Evolutionary conservation across 2,797 vertebrate genomes (phyloP), one percentile per base, ranked within the genome.

Genomic region (Lagorchestes hirsutus): DNA sequence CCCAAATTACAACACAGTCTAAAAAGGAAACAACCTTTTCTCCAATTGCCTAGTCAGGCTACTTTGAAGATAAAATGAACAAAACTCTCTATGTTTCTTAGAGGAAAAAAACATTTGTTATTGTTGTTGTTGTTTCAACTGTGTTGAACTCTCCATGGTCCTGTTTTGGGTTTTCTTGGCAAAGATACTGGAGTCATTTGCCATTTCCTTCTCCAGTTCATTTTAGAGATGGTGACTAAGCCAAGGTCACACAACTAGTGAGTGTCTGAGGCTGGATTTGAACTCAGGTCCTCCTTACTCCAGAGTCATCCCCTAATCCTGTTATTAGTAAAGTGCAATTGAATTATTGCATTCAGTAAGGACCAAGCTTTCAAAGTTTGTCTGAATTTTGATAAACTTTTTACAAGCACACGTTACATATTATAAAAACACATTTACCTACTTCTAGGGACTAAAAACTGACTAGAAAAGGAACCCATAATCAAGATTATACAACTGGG

Each of bases 71-170:
- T 92, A 93, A 95, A 95, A 92, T 92, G 31, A 90, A 31, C 52
- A 92, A 90, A 95, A 95, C 82, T 95, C 95, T 8, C n/a, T 55
- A 31, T 96, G 55, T 93, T 96, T 91, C 8, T 62, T 95, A 1
- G 94, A 1, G 67, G 87, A 93, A 93, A 24, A 55, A 31, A 59
- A 92, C 93, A 92, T 93, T 93, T 94, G 91, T 96, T 46, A 92
- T 96, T 29, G 92, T 94, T 22, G 1, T n/a, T 96, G 91, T 55
- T 12, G 90, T 90, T 92, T 28, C 16, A 91, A 22, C 34, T 74
- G 54, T 95, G 46, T 90, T 40, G 16, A 16, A 74, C n/a, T 74
- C 2, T 40, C 16, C 18, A 40, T 74, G 67, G 40, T 8, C 27
- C 16, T 18, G 22, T 74, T 40, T 74, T 8, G 13, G 5, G 67